phyloP scores from a whole-genome alignment of 2,113 vertebrate genomes.

The Scatophagus argus region DNA sequence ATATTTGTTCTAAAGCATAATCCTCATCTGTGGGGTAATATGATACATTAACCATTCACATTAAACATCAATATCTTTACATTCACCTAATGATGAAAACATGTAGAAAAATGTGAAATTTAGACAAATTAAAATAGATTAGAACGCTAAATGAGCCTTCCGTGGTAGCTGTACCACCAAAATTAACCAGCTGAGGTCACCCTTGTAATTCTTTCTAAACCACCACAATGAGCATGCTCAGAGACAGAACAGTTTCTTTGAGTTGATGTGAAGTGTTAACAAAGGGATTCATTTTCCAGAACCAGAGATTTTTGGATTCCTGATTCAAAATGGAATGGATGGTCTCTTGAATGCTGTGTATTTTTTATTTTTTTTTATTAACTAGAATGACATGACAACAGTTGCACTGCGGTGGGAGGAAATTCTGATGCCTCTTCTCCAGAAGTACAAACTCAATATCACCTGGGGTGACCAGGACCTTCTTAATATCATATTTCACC shows the following conservation, averaged over 20 bases:
- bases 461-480: conserved; percentile 99
- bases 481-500: conserved; percentile 96
- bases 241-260: conserved; percentile 7
- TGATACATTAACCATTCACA: not conserved
- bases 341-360: not conserved
- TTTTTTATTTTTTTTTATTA: no score
- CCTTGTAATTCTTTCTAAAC: conserved; percentile 56
- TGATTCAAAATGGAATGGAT: conserved; percentile 4
- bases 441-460: conserved; percentile 98
- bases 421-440: conserved; percentile 93
- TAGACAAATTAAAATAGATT: not conserved
- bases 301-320: not conserved
- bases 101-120: not conserved
- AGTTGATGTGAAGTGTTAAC: conserved; percentile 12
- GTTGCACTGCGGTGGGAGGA: conserved; percentile 89
- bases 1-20: not conserved
- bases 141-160: not conserved
- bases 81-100: not conserved
- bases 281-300: not conserved
- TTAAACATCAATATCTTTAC: not conserved
- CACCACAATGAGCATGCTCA: not conserved
- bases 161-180: conserved; percentile 25
- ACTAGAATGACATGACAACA: conserved; percentile 94
- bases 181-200: conserved; percentile 76
- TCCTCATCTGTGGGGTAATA: not conserved